Base-by-base conservation (phyloP, 2,797 vertebrate species). In the Protonibea diacanthus region DNA sequence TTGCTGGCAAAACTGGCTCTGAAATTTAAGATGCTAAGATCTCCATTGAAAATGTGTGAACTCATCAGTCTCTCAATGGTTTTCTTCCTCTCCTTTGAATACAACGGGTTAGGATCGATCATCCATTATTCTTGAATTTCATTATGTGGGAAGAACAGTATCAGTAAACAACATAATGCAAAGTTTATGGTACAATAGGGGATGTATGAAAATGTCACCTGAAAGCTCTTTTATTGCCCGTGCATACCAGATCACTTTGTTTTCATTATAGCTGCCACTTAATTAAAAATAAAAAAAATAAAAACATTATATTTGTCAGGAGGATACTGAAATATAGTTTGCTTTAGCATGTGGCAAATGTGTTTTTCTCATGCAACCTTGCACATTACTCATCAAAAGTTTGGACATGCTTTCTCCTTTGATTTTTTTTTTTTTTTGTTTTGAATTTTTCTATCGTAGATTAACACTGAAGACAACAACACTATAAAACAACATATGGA, bases 41-140 rank as follows among this genome's bases (percentile, higher is more conserved):
- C 81, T 87, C 75, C 85, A 76, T 58, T 76, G 81, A 82, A 91
- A 91, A 92, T 91, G 92, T 90, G 89, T 91, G 89, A 93, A 92
- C 85, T 91, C 90, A 93, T 93, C 92, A 92, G 85, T 85, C 76
- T 82, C 63, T 82, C 80, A 76, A 77, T 81, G 75, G 81, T 74
- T 74, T 78, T 87, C 86, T 86, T 80, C 85, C 77, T 83, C 74
- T 69, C 69, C 85, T 81, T 88, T 87, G 85, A 83, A 79, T 77
- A 75, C 61, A 42, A 72, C 23, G 47, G 71, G 58, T 42, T 20
- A 38, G 10, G 83, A 91, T 93, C 88, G 86, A 92, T 92, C 78
- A 77, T 89, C 90, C 85, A 90, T 93, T 91, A 92, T 91, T 87
- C 89, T 92, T 90, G 78, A 82, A 86, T 92, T 92, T 91, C 91